phyloP scores from a whole-genome alignment of 1,140 invertebrate species.

The Drosophila punjabiensis region DNA sequence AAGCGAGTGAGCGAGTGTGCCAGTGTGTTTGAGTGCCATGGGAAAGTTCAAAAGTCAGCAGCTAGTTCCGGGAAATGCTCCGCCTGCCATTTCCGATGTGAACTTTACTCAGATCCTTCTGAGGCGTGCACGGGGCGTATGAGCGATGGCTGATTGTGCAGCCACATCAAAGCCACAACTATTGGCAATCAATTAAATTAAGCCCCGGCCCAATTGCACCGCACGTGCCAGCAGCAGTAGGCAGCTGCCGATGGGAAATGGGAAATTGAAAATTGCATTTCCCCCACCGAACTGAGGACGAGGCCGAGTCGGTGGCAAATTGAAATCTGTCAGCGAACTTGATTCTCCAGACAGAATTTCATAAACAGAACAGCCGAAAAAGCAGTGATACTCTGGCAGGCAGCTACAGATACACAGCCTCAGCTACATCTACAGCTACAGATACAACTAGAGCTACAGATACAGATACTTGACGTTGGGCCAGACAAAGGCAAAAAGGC shows the following conservation, averaged over 20 bases:
- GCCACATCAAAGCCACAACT: slow-evolving; percentile 31
- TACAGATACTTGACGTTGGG: slow-evolving; percentile 62
- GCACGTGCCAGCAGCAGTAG: slow-evolving; percentile 20
- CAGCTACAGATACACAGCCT: slow-evolving; percentile 23
- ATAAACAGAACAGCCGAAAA: slow-evolving; percentile 49
- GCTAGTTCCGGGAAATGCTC: slow-evolving; percentile 11
- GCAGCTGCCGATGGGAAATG: slow-evolving; percentile 21
- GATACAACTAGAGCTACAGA: slow-evolving; percentile 28
- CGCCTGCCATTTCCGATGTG: slow-evolving; percentile 13
- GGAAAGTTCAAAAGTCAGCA: slow-evolving; percentile 44
- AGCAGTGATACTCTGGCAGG: slow-evolving; percentile 43
- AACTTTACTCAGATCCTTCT: not conserved
- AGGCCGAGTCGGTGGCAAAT: slow-evolving; percentile 10
- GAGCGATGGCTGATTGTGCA: slow-evolving; percentile 16
- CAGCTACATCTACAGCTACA: slow-evolving; percentile 20
- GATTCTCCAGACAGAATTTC: slow-evolving; percentile 41
- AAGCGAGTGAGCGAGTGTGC: slow-evolving; percentile 6
- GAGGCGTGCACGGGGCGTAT: slow-evolving; percentile 11
- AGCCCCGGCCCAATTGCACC: slow-evolving; percentile 27
- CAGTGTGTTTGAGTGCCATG: slow-evolving; percentile 8
- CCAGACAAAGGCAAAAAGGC: slow-evolving; percentile 74
- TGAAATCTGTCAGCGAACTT: slow-evolving; percentile 44
- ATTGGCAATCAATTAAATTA: slow-evolving; percentile 48
- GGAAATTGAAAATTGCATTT: slow-evolving; percentile 52
- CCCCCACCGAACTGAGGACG: not conserved